Evolutionary conservation across 1,140 invertebrate species (phyloP).

Genomic region (Cataglyphis hispanica): DNA sequence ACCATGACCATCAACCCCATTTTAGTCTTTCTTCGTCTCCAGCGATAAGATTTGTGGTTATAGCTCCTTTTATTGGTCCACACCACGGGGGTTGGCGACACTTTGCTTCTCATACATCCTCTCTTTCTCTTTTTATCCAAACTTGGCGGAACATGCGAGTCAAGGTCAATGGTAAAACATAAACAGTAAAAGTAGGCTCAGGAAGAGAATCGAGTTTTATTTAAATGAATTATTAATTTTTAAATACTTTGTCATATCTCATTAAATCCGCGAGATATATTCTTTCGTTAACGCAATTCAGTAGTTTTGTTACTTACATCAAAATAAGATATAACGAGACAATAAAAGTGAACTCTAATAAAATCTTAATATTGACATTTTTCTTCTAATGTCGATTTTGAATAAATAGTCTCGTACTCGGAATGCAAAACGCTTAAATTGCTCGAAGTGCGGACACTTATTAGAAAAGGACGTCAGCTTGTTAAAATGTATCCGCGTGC

Average conservation of each 20-base stretch:
- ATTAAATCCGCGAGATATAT: background rate
- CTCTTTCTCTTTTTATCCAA: conserved; percentile 44
- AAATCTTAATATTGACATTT: background rate
- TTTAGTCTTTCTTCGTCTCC: conserved; percentile 61
- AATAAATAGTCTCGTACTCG: background rate
- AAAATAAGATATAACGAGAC: background rate
- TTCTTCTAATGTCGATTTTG: background rate
- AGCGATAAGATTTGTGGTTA: conserved; percentile 77
- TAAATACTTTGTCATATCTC: background rate
- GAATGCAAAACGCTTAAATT: background rate
- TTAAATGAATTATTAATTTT: background rate
- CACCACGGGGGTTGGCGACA: conserved; percentile 67
- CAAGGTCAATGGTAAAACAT: conserved; percentile 35
- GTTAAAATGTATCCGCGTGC: conserved; percentile 58
- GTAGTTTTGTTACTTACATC: background rate
- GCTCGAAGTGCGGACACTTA: background rate
- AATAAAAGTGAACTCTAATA: background rate
- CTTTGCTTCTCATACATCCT: conserved; percentile 55
- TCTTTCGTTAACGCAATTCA: background rate
- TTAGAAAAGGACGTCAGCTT: conserved; percentile 49
- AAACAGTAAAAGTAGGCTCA: background rate
- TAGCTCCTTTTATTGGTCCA: conserved; percentile 73
- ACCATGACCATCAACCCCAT: conserved; percentile 71
- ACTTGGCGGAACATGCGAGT: conserved; percentile 18
- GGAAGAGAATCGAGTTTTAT: background rate